Conservation (phyloP, 2,888 invertebrate genomes). For the Trichogramma dendrolimi region DNA sequence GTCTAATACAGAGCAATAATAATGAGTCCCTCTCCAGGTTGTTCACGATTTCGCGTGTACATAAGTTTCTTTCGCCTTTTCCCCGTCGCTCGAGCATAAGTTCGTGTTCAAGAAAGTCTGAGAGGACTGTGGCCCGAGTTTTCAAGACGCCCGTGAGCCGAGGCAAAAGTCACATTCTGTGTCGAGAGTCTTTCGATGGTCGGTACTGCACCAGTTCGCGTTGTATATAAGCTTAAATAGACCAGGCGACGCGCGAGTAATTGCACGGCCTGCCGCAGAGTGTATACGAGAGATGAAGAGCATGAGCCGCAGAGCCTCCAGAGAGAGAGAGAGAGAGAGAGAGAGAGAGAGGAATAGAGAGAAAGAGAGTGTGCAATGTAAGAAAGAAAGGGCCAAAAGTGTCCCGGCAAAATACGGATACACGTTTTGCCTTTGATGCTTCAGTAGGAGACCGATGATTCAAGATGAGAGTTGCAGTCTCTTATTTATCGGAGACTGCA, state of each 20-base stretch:
- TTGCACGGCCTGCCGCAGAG: slow-evolving; percentile 40
- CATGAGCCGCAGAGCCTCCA: slow-evolving; percentile 5
- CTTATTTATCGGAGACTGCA: slow-evolving; percentile 10
- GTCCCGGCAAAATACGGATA: slow-evolving; percentile 29
- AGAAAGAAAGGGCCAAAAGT: slow-evolving; percentile 33
- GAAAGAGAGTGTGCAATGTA: slow-evolving; percentile 8
- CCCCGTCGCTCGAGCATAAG: neutral
- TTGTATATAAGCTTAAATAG: slow-evolving; percentile 41
- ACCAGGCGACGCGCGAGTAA: slow-evolving; percentile 43
- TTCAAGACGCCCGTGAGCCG: slow-evolving; percentile 7
- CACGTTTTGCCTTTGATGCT: slow-evolving; percentile 47
- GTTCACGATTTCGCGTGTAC: slow-evolving; percentile 6
- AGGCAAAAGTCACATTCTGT: neutral
- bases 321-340: slow-evolving; percentile 18
- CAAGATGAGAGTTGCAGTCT: no score
- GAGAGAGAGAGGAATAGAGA: slow-evolving; percentile 7
- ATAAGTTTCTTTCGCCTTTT: no score
- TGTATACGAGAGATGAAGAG: slow-evolving; percentile 13
- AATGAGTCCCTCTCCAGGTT: slow-evolving; percentile 21
- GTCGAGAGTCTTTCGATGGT: slow-evolving; percentile 41
- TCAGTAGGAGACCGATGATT: slow-evolving; percentile 23
- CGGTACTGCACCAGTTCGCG: slow-evolving; percentile 37
- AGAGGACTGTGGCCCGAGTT: slow-evolving; percentile 26
- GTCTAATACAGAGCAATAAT: slow-evolving; percentile 21
- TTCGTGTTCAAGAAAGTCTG: slow-evolving; percentile 33